These are phyloP conservation scores for Thymelicus acteon DNA, from an alignment of 2,888 invertebrate genomes.

Conservation along the genomic window DNA sequence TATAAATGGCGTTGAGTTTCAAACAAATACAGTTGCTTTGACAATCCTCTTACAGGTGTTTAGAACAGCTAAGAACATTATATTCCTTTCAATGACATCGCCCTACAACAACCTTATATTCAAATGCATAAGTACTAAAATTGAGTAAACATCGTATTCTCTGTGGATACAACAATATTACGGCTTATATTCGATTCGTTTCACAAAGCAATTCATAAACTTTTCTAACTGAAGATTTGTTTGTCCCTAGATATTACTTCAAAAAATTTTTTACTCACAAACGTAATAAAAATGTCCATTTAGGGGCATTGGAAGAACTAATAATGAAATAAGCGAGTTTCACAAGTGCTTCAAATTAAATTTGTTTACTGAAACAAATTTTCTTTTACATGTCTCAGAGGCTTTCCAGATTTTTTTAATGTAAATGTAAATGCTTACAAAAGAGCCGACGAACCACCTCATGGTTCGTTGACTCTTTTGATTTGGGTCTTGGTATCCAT, in stretches of 20 bases:
- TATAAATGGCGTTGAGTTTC: not conserved
- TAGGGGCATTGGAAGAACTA: not conserved
- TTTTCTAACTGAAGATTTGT: conserved; percentile 29
- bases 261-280: conserved; percentile 5
- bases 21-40: conserved; percentile 49
- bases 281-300: conserved; percentile 10
- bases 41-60: conserved; percentile 37
- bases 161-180: conserved; percentile 23
- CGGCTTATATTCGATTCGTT: conserved; percentile 33
- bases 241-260: conserved; percentile 30
- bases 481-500: no score
- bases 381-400: no score
- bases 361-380: conserved; percentile 1
- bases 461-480: no score
- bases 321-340: conserved; percentile 10
- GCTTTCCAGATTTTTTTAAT: no score
- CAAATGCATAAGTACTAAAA: not conserved
- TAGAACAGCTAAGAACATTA: conserved; percentile 19
- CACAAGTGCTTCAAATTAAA: not conserved
- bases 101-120: not conserved
- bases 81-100: conserved; percentile 7
- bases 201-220: conserved; percentile 39
- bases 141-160: not conserved
- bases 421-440: no score
- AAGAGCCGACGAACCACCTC: no score